Evolutionary conservation across 1,140 invertebrate species (phyloP).

Genomic region (Mya arenaria): DNA sequence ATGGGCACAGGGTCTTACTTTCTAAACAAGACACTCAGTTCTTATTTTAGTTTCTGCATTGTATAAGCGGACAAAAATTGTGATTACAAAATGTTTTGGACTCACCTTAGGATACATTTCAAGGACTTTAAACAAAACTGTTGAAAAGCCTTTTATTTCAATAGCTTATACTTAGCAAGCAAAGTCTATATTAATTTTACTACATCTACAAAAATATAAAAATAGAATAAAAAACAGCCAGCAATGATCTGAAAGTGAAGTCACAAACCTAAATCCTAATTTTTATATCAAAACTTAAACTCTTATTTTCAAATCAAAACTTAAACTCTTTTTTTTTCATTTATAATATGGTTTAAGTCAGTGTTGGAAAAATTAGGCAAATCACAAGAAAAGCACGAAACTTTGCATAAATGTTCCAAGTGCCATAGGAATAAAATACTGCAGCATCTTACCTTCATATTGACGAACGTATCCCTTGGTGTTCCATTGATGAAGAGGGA

Average conservation of each 20-base stretch:
- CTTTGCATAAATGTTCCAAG: background rate
- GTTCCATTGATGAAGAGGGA: slow-evolving; percentile 53
- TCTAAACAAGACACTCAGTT: too few relatives aligned
- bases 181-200: too few relatives aligned
- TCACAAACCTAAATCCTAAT: background rate
- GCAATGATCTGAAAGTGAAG: background rate
- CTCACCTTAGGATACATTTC: too few relatives aligned
- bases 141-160: too few relatives aligned
- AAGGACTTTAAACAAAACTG: too few relatives aligned
- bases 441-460: slow-evolving; percentile 63
- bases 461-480: slow-evolving; percentile 69
- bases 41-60: too few relatives aligned
- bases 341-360: background rate
- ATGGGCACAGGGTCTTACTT: too few relatives aligned
- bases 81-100: too few relatives aligned
- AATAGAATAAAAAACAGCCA: background rate
- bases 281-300: background rate
- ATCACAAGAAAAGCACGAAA: background rate
- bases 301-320: too few relatives aligned
- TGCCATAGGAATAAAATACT: background rate
- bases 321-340: background rate
- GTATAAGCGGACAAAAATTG: too few relatives aligned
- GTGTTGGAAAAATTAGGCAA: background rate
- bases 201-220: too few relatives aligned
- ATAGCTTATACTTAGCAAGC: too few relatives aligned